These are phyloP conservation scores for Caenorhabditis sp. DNA, from an alignment of 2,888 invertebrate species.

Conservation along the genomic window DNA sequence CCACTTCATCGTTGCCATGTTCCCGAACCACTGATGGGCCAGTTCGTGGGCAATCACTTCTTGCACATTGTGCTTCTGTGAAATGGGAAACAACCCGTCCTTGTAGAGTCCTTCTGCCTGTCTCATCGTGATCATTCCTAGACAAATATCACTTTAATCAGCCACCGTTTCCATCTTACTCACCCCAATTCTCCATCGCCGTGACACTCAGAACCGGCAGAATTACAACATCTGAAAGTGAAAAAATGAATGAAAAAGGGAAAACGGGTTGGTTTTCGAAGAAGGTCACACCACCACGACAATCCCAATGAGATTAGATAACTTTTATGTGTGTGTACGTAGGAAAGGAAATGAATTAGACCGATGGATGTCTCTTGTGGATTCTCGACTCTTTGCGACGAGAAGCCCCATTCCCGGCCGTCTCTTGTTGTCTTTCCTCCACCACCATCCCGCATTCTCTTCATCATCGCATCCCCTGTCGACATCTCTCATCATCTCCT, in stretches of 20 bases:
- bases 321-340: conserved; percentile 27
- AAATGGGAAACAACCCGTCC: conserved; percentile 34
- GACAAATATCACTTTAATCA: background rate
- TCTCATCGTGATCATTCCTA: conserved; percentile 62
- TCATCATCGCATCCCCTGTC: conserved; percentile 54
- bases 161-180: conserved; percentile 9
- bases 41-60: conserved; percentile 73
- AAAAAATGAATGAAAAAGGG: conserved; percentile 38
- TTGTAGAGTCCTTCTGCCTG: conserved; percentile 60
- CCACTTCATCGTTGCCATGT: conserved; percentile 81
- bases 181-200: conserved; percentile 82
- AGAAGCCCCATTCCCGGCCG: background rate
- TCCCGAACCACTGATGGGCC: conserved; percentile 81
- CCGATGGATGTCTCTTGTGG: conserved; percentile 17
- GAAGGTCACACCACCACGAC: conserved; percentile 51
- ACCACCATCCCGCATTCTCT: conserved; percentile 15
- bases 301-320: conserved; percentile 31
- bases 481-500: conserved; percentile 27
- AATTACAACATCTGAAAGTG: conserved; percentile 75
- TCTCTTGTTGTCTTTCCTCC: conserved; percentile 17
- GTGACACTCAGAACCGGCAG: conserved; percentile 71
- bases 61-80: conserved; percentile 45
- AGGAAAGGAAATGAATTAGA: conserved; percentile 23
- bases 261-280: conserved; percentile 50
- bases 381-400: conserved; percentile 2